Conservation (phyloP, 1,140 invertebrate species). For the Adoxophyes honmai region DNA sequence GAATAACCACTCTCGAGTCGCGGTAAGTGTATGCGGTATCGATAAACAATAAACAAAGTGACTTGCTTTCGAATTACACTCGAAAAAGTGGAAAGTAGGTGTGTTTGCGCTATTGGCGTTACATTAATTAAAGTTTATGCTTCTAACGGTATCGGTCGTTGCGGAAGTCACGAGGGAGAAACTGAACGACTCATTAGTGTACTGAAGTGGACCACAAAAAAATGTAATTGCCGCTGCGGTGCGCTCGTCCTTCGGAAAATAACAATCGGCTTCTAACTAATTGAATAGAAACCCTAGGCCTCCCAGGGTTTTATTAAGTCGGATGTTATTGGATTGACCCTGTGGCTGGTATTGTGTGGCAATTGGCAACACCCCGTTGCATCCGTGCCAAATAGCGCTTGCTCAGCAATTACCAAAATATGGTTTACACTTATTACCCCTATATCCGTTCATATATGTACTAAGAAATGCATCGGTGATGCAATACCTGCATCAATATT, state of each 20-base stretch:
- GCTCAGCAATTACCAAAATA: no score
- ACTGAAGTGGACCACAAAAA: constrained; percentile 53
- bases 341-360: background rate
- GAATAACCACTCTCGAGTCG: no score
- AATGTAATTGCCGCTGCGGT: constrained; percentile 52
- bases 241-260: background rate
- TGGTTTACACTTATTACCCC: no score
- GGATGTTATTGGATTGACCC: constrained; percentile 2
- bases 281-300: background rate
- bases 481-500: no score
- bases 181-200: constrained; percentile 44
- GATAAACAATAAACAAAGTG: constrained; percentile 33
- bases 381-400: background rate
- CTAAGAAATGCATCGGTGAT: no score
- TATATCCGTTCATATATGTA: no score
- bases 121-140: constrained; percentile 53
- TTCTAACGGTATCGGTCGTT: constrained; percentile 37
- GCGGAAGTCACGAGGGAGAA: constrained; percentile 25
- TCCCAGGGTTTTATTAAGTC: background rate
- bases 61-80: constrained; percentile 24
- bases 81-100: constrained; percentile 40
- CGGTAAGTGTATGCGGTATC: constrained; percentile 9
- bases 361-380: background rate
- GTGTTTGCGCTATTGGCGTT: constrained; percentile 30
- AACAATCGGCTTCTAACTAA: background rate